Evolutionary conservation across 2,888 invertebrate species (phyloP).

Genomic region (Digitonthophagus gazella): DNA sequence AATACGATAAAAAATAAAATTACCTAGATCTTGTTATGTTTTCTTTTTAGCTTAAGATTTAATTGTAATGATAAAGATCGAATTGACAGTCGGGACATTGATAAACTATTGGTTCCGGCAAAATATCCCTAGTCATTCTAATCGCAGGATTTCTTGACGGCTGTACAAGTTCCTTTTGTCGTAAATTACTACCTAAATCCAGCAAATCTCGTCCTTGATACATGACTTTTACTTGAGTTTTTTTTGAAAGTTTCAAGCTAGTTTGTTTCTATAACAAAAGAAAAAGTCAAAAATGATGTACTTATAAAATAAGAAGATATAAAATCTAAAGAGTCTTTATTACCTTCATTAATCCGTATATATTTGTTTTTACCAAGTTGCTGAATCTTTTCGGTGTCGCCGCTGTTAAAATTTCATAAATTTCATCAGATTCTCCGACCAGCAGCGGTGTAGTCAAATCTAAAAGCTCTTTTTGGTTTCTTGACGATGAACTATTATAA

Average conservation of each 20-base stretch:
- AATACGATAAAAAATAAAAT: too few relatives aligned
- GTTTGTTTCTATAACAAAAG: not conserved
- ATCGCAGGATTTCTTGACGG: not conserved
- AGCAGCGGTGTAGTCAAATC: not conserved
- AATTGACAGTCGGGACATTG: not conserved
- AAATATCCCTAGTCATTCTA: not conserved
- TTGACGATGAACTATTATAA: not conserved
- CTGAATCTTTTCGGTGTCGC: slow-evolving; percentile 6
- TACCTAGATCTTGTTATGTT: too few relatives aligned
- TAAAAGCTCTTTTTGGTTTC: not conserved
- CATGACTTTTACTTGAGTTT: slow-evolving; percentile 3
- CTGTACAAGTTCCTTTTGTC: not conserved
- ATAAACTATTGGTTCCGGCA: not conserved
- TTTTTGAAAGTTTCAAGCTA: not conserved
- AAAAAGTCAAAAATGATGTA: not conserved
- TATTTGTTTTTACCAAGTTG: not conserved
- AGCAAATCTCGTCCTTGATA: slow-evolving; percentile 17
- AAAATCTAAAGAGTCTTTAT: too few relatives aligned
- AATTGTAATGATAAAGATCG: not conserved
- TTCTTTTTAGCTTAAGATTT: not conserved
- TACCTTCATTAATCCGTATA: not conserved
- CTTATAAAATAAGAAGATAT: too few relatives aligned
- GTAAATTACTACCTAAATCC: slow-evolving; percentile 13
- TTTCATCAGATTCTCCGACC: slow-evolving; percentile 3
- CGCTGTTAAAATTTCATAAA: slow-evolving; percentile 10